phyloP scores from a whole-genome alignment of 2,888 invertebrate species.

The Oxycera nigricornis region DNA sequence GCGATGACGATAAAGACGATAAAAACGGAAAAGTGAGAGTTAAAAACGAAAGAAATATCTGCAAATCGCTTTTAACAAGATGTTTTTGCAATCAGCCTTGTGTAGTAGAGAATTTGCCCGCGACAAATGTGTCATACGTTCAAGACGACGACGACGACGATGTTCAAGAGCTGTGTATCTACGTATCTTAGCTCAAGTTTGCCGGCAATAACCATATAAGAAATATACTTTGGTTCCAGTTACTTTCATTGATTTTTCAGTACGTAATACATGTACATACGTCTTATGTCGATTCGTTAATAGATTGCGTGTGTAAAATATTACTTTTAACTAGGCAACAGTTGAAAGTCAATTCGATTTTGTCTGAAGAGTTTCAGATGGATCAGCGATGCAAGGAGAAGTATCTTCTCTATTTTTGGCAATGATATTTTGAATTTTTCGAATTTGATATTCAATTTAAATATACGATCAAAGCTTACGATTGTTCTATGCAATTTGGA shows the following conservation, averaged over 20 bases:
- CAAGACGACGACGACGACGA: no score
- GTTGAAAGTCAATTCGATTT: not conserved
- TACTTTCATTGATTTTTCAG: constrained; percentile 12
- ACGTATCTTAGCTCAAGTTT: not conserved
- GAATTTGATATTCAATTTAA: no score
- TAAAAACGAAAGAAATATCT: constrained; percentile 12
- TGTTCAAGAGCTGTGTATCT: no score
- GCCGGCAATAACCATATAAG: constrained; percentile 5
- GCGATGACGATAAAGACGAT: not conserved
- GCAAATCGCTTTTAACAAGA: constrained; percentile 1
- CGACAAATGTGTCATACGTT: constrained; percentile 21
- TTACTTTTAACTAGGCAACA: not conserved
- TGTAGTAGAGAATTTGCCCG: constrained; percentile 10
- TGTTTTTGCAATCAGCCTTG: not conserved
- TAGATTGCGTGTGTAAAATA: not conserved
- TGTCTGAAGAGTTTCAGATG: not conserved
- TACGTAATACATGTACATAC: no score
- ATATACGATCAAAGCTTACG: no score
- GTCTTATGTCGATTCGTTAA: constrained; percentile 12
- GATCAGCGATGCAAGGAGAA: not conserved
- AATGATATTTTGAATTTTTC: no score
- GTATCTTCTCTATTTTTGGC: no score
- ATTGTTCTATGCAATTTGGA: no score
- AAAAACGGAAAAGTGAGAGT: constrained; percentile 6
- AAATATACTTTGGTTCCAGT: constrained; percentile 6